These are phyloP conservation scores for Sarcophaga carnaria DNA, from an alignment of 2,888 invertebrate genomes.

Conservation along the genomic window DNA sequence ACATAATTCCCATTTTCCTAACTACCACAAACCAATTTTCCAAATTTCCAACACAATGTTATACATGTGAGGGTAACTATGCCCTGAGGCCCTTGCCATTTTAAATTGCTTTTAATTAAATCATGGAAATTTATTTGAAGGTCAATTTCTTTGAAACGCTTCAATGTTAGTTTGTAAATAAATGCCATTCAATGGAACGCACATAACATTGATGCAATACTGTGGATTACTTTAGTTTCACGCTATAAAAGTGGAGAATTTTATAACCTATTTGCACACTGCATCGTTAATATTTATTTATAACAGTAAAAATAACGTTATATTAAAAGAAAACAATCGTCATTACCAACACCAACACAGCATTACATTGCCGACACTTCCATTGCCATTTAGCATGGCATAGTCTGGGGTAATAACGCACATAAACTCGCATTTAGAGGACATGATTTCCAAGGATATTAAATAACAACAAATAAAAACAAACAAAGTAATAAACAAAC, in stretches of 20 bases:
- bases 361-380: background rate
- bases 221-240: background rate
- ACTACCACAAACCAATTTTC: no score
- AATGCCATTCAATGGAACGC: no score
- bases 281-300: constrained; percentile 33
- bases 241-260: background rate
- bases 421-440: constrained; percentile 27
- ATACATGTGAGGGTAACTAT: no score
- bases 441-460: constrained; percentile 60
- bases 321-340: constrained; percentile 34
- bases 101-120: no score
- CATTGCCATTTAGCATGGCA: constrained; percentile 18
- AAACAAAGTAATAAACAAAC: constrained; percentile 42
- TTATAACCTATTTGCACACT: background rate
- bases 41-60: no score
- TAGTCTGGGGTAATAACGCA: background rate
- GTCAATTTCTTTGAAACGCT: no score
- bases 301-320: constrained; percentile 44
- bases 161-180: no score
- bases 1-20: no score
- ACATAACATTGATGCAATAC: no score
- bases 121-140: no score
- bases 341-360: background rate
- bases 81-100: no score
- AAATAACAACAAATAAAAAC: constrained; percentile 59